Conservation (phyloP, 2,888 invertebrate genomes). For the Ophioninae sp. region DNA sequence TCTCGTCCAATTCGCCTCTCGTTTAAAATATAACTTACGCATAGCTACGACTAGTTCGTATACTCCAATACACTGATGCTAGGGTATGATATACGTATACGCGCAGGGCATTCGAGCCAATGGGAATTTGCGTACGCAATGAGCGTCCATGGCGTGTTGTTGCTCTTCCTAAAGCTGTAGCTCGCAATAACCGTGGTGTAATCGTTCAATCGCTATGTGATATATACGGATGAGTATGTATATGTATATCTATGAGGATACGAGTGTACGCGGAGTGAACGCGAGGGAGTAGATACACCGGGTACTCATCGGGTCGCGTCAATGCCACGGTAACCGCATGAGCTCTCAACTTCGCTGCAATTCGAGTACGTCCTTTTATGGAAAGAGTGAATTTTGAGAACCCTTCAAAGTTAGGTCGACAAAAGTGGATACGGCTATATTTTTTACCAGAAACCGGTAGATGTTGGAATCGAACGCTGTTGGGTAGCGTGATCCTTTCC, state of each 20-base stretch:
- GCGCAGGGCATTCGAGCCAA: neutral
- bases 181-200: slow-evolving; percentile 59
- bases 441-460: no score
- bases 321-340: slow-evolving; percentile 31
- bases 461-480: no score
- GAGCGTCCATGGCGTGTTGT: slow-evolving; percentile 57
- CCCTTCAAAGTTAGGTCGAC: neutral
- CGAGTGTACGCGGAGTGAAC: neutral
- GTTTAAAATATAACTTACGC: neutral
- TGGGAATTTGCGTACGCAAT: slow-evolving; percentile 65
- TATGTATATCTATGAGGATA: neutral
- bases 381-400: neutral
- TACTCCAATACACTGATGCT: neutral
- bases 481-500: no score
- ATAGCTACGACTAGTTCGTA: slow-evolving; percentile 3
- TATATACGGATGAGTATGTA: neutral
- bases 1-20: slow-evolving; percentile 2
- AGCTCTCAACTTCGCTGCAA: slow-evolving; percentile 14
- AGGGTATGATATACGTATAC: slow-evolving; percentile 27
- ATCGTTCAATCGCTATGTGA: slow-evolving; percentile 53
- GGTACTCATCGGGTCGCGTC: slow-evolving; percentile 23
- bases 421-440: no score
- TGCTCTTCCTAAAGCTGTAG: slow-evolving; percentile 30
- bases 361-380: neutral
- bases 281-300: slow-evolving; percentile 24